Evolutionary conservation across 2,113 vertebrate species (phyloP), one percentile per base, ranked within the genome.

Genomic region (Dryoscopus gambensis): DNA sequence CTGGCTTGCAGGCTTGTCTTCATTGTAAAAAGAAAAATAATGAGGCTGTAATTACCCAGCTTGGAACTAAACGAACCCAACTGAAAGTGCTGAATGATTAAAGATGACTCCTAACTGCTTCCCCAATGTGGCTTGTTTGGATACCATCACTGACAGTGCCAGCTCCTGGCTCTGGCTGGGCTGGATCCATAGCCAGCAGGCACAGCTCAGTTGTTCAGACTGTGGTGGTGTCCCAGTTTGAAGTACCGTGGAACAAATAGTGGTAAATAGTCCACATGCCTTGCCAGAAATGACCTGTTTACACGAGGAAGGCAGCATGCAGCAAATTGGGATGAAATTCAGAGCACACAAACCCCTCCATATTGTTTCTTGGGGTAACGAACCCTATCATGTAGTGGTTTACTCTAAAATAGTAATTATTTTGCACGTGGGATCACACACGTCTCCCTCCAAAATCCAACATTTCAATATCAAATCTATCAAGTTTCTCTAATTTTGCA

Each of bases 51-150:
- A 96, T 96, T 95, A 93, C 62, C 84, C 91, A 91, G 84, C 81
- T 55, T 91, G 93, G 96, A 96, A 95, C 84, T 84, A 93, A 95
- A 94, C n/a, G 81, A 93, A 95, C 91, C 62, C 77, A 94, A 42
- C 65, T 39, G 87, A 91, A 96, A 95, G 82, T 64, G 69, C 60
- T 96, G 80, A 95, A 92, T 92, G 92, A 52, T 93, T 75, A 62
- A 77, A 88, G 92, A 77, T 78, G 90, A 86, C 39, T 95, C 68
- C 75, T 70, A 67, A 75, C 47, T 89, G 94, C 80, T 88, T 89
- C 91, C 93, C 63, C 80, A 90, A 70, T 55, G 55, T 39, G 10
- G 21, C 55, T 84, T 67, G 59, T 88, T 86, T 67, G 71, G 89
- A 70, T 74, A 37, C 59, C 76, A 35, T 11, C 24, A 6, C 21